These are phyloP conservation scores for Baronia brevicornis DNA, from an alignment of 2,888 invertebrate species.

Conservation along the genomic window DNA sequence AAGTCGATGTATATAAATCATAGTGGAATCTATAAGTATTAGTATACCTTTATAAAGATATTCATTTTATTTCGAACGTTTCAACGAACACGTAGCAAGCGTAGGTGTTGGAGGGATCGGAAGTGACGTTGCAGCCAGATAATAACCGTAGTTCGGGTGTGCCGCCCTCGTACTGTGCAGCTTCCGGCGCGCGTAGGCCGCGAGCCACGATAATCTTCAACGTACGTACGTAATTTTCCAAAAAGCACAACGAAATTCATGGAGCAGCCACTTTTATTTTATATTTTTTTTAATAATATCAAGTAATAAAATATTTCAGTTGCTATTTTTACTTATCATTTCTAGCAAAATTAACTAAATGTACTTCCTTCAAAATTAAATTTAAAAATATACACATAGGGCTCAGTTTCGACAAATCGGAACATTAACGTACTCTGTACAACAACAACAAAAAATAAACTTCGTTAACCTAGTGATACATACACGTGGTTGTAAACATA, in stretches of 20 bases:
- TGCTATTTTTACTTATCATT: neutral
- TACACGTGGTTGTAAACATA: no score
- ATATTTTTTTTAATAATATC: neutral
- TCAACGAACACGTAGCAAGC: conserved; percentile 26
- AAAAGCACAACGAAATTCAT: conserved; percentile 37
- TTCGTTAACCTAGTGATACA: no score
- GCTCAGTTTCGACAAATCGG: no score
- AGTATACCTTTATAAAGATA: no score
- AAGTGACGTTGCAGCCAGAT: conserved; percentile 70
- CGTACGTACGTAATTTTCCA: conserved; percentile 62
- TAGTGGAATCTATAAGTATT: no score
- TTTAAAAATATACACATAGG: no score
- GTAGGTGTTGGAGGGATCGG: conserved; percentile 37
- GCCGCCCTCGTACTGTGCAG: conserved; percentile 54
- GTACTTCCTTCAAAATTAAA: no score
- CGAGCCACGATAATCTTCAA: conserved; percentile 64
- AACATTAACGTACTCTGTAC: no score
- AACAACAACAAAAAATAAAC: no score
- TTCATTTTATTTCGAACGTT: no score
- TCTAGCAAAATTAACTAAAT: no score
- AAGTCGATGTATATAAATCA: no score
- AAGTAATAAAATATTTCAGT: neutral
- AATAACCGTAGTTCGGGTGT: conserved; percentile 50
- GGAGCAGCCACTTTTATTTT: conserved; percentile 25
- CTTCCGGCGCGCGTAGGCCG: conserved; percentile 55